Evolutionary conservation across 2,888 invertebrate species (phyloP), one percentile per base, ranked within the genome.

Genomic region (Drosophila emarginata): DNA sequence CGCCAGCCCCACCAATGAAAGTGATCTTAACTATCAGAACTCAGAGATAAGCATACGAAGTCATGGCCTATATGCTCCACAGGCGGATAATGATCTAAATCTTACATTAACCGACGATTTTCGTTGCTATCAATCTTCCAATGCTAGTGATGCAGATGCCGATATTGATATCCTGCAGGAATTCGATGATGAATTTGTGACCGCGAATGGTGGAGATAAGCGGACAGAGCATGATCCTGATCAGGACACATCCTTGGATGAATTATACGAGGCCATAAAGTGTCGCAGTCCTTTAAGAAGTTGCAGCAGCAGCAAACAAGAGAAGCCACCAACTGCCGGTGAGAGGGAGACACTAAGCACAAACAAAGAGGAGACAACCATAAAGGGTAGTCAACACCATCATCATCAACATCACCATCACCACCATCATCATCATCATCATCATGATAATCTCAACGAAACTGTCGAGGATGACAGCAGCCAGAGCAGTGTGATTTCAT

Each of bases 201-300:
- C 61, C 37, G 66, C 61, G 37, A 71, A 50, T 2, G 66, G 65
- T 9, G 64, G 58, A 2, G 12, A 56, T 7, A 61, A 62, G 11
- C 90, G 91, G 59, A 71, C 80, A 32, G 72, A 78, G 9, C 72
- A 75, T 18, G 77, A 84, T 9, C 84, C 83, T 52, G 76, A 71
- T 1, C 71, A 87, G 21, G 82, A 86, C 40, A 77, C 67, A 15
- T 91, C 92, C 9, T 92, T 95, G 58, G 95, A 95, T 82, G 95
- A 95, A 86, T 91, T 95, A 7, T 95, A 95, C 88, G 94, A 95
- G 78, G 94, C 94, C 83, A 95, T 95, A 71, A 92, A 91, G 36
- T 80, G 90, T 14, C 82, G 91, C 40, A 90, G 84, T 71, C 86
- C 87, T 2, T 2, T 82, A 6, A 70, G 72, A 28, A 72, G 61